Percentiles rank a stretch among this genome's conserved stretches.
These are phyloP conservation scores for Bucorvus abyssinicus DNA, from an alignment of 2,797 vertebrate genomes.

Conservation along the genomic window DNA sequence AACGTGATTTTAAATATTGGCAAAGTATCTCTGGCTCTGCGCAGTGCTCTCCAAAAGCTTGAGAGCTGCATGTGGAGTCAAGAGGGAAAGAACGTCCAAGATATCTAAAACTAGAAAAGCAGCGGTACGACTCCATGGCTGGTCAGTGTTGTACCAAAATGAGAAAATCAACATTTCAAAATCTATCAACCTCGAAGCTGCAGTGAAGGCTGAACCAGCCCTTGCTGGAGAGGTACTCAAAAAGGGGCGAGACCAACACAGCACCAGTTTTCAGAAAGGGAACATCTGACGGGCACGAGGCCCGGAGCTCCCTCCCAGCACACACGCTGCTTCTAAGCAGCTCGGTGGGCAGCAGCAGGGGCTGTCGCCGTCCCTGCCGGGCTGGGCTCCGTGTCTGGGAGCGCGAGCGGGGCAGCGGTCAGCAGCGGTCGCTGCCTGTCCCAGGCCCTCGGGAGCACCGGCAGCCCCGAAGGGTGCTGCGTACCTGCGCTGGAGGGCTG, in stretches of 20 bases:
- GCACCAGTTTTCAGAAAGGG: neutral
- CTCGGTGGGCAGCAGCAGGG: accelerated
- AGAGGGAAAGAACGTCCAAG: neutral
- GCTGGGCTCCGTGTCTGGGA: neutral
- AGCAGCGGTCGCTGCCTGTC: accelerated
- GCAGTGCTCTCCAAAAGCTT: neutral
- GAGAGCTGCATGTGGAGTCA: neutral
- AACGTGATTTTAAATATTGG: neutral
- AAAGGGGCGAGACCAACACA: neutral
- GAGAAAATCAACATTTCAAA: neutral
- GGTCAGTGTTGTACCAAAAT: neutral
- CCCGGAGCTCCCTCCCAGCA: neutral
- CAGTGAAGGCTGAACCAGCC: neutral
- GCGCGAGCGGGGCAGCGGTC: accelerated
- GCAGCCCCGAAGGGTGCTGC: accelerated
- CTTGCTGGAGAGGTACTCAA: neutral
- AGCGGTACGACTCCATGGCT: neutral
- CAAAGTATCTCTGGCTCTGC: slow-evolving; percentile 31
- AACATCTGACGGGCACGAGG: neutral
- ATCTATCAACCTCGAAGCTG: neutral
- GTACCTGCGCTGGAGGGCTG: accelerated
- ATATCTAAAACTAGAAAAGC: neutral
- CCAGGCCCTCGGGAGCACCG: neutral
- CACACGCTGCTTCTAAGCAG: accelerated
- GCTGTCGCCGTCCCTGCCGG: neutral